Evolutionary conservation across 2,113 vertebrate species (phyloP).

Genomic region (Herpailurus yagouaroundi): DNA sequence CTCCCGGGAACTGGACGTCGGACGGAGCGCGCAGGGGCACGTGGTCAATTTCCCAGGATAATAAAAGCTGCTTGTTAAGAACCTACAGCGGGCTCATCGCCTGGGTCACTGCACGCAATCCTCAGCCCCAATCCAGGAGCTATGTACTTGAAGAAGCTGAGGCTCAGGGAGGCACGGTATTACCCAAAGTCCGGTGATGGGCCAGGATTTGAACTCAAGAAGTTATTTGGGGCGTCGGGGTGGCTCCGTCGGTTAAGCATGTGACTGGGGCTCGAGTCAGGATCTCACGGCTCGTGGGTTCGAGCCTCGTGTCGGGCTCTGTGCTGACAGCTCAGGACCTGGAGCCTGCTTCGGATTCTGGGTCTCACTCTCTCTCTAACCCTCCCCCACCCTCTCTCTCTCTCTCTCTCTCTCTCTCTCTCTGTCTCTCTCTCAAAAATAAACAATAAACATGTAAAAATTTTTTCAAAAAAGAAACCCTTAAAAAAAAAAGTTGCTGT

Average conservation of each 20-base stretch:
- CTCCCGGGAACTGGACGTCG: neutral
- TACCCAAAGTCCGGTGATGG: neutral
- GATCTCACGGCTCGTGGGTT: neutral
- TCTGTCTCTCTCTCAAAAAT: no score
- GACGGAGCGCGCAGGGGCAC: neutral
- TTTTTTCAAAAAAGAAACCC: neutral
- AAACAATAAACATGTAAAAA: no score
- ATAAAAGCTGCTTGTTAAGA: neutral
- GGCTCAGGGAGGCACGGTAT: neutral
- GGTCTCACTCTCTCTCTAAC: neutral
- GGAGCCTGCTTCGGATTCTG: no score
- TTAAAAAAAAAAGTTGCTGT: neutral
- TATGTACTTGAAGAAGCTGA: neutral
- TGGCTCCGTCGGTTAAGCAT: neutral
- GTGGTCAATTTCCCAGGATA: neutral
- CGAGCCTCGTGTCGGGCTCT: neutral
- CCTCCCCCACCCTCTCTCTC: neutral
- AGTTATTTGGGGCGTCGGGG: neutral
- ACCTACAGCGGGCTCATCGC: neutral
- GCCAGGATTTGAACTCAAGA: neutral
- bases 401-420: neutral
- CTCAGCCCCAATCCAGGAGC: neutral
- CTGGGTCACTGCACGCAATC: neutral
- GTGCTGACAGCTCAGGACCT: neutral
- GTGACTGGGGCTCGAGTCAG: neutral